These are phyloP conservation scores for Nymphicus hollandicus DNA, from an alignment of 2,113 vertebrate genomes.

Conservation along the genomic window DNA sequence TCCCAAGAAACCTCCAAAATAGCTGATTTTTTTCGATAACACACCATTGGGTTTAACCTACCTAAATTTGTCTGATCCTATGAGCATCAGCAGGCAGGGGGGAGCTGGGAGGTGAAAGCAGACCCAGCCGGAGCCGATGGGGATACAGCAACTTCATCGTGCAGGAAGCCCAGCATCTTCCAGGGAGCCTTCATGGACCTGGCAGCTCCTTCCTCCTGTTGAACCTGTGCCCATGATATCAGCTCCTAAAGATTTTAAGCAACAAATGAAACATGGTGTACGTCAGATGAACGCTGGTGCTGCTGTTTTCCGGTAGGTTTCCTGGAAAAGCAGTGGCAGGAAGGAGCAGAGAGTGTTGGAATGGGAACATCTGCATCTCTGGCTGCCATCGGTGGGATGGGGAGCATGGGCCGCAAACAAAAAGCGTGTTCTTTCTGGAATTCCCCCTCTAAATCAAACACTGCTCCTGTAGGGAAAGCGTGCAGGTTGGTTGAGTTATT, in stretches of 20 bases:
- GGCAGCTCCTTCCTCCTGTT: neutral
- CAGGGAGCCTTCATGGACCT: neutral
- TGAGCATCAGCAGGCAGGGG: accelerated
- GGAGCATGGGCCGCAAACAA: accelerated
- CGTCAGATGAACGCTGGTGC: accelerated
- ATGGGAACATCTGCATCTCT: neutral
- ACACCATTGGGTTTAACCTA: neutral
- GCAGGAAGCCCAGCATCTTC: neutral
- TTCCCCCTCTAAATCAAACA: accelerated
- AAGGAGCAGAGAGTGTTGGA: accelerated
- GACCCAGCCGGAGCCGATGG: neutral
- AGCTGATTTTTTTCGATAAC: too few species aligned
- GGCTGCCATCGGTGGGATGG: neutral
- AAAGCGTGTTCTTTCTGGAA: neutral
- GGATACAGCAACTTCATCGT: neutral
- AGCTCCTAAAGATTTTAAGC: neutral
- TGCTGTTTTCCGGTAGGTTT: neutral
- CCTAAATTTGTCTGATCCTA: neutral
- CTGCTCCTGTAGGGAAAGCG: neutral
- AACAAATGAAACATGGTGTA: neutral
- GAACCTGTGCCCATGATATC: accelerated
- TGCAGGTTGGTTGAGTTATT: neutral
- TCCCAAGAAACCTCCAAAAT: neutral
- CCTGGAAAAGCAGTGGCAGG: too few species aligned
- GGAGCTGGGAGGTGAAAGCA: neutral